Evolutionary conservation across 2,113 vertebrate genomes (phyloP).

Genomic region (Verasper variegatus): DNA sequence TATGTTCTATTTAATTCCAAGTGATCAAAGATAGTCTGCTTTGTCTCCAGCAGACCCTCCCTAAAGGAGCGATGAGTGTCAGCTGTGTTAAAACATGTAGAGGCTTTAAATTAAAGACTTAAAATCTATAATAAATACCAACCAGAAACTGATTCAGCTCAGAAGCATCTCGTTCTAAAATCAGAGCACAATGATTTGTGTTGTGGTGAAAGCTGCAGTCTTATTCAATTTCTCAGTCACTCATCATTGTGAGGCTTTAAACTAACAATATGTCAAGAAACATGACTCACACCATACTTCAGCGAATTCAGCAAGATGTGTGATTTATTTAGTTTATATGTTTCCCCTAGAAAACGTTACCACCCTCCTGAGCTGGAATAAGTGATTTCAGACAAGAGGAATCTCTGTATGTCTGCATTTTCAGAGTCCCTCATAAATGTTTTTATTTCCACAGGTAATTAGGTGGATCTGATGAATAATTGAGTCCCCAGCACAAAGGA

Average conservation of each 20-base stretch:
- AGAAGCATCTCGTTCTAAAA: background rate
- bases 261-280: constrained; percentile 19
- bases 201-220: constrained; percentile 8
- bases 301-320: too few relatives aligned
- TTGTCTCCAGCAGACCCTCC: background rate
- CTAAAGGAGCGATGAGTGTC: background rate
- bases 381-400: background rate
- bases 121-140: background rate
- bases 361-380: background rate
- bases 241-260: background rate
- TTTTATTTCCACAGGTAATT: background rate
- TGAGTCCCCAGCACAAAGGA: background rate
- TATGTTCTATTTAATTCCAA: background rate
- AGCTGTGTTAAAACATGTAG: background rate
- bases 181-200: constrained; percentile 7
- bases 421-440: background rate
- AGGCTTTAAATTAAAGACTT: constrained; percentile 17
- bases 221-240: background rate
- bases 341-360: background rate
- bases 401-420: background rate
- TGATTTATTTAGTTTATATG: too few relatives aligned
- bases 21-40: background rate
- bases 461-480: constrained; percentile 3
- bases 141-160: background rate
- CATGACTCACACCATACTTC: background rate